Evolutionary conservation across 2,113 vertebrate genomes (phyloP), one percentile per base, ranked within the genome.

Genomic region (Mobula hypostoma): DNA sequence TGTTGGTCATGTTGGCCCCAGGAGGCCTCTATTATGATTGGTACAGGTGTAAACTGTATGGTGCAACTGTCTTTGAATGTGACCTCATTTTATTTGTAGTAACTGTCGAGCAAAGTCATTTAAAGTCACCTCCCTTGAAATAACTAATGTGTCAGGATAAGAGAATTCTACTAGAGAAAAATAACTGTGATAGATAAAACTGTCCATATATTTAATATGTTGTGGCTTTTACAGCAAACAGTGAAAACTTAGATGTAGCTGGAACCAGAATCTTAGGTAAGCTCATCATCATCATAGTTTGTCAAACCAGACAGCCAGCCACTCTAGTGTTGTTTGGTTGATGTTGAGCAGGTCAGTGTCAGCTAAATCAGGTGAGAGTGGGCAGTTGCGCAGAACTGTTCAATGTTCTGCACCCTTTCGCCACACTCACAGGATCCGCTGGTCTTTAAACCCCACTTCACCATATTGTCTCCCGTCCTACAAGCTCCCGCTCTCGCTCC

Each of bases 61-160:
- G n/a, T 66, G 61, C 32, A 68, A 32, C 61, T 90, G 85, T n/a
- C 29, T 90, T 90, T 90, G 29, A 90, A 21, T 68, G 17, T 90
- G 85, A 90, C 85, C 85, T 90, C n/a, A 7, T n/a, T 66, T n/a
- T 90, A 90, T 90, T 90, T 68, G n/a, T 63, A 66, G 85, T 63
- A 90, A 68, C 61, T 90, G 85, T n/a, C 29, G n/a, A 32, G 58
- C 85, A 90, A 68, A 29, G 85, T 90, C 63, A 19, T 90, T 66
- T 32, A 66, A 90, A 66, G 85, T 90, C 85, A 90, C 85, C 29
- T 66, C 27, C 29, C n/a, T 87, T 87, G 56, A 29, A 58, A 61
- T 56, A 58, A 27, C 2, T 3, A 21, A 27, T 14, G 83, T 11
- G 56, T 27, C 4, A 85, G 61, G n/a, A 29, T 32, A 15, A 90